Evolutionary conservation across 1,140 invertebrate genomes (phyloP), one percentile per base, ranked within the genome.

Genomic region (Heliconius hermathena): DNA sequence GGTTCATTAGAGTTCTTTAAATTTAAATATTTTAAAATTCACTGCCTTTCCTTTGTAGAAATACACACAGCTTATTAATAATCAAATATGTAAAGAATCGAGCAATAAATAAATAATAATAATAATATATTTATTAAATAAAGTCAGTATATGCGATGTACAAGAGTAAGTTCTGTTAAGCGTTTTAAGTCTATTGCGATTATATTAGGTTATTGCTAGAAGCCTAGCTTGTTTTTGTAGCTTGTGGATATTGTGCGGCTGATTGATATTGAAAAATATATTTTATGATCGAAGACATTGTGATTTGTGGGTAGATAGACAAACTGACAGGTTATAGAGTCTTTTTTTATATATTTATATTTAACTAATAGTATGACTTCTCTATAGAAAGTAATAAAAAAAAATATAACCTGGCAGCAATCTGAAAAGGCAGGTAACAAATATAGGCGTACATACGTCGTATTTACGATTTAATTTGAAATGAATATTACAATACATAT

Each of bases 51-150:
- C 5, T 57, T 66, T 18, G 22, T 66, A 66, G 26, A 66, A 66
- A 29, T 26, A 29, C 60, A 29, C 60, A 66, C 60, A 66, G 60
- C 26, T 29, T 66, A 66, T 66, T 66, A 46, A 29, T 66, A 29
- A 66, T 66, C 26, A 29, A 16, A 26, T 2, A 26, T 29, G n/a
- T 66, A 29, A 20, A 16, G 60, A 66, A 66, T 11, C 26, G 1
- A 66, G 60, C 60, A 66, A 66, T 66, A 66, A 66, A 60, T 60
- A 66, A 66, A 60, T 60, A 60, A 46, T 46, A 46, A 60, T 60
- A 60, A 60, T 66, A 66, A 66, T 66, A 57, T 57, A 66, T 66
- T 66, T 66, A 66, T 22, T 26, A 26, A 29, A 66, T 29, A 66
- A 66, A 66, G 11, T 66, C 60, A 66, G 60, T 66, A 66, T 66